A percentile compares a stretch with the other conserved stretches of the same genome.
These are phyloP conservation scores for Zaprionus africanus DNA, from an alignment of 1,140 invertebrate species.

Conservation along the genomic window DNA sequence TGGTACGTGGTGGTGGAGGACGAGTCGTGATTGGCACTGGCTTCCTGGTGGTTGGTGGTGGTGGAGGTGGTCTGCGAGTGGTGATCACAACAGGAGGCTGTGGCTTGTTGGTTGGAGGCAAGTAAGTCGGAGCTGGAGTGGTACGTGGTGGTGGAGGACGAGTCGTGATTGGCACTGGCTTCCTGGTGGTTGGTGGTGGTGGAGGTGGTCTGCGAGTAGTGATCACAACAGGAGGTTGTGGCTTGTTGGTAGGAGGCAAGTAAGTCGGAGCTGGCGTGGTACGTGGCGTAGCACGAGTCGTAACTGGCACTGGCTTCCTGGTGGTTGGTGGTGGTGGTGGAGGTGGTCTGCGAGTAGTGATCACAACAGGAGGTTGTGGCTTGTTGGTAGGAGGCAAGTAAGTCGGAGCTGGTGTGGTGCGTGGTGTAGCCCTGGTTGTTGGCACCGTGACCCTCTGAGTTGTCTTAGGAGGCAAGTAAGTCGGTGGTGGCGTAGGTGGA, in stretches of 20 bases:
- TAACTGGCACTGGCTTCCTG: too few relatives aligned
- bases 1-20: conserved; percentile 22
- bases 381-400: conserved; percentile 56
- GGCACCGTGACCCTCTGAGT: conserved; percentile 23
- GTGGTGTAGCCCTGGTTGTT: conserved; percentile 33
- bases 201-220: conserved; percentile 28
- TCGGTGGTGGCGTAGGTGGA: conserved; percentile 50
- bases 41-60: conserved; percentile 44
- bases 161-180: conserved; percentile 29
- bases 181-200: conserved; percentile 46
- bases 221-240: conserved; percentile 47
- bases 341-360: conserved; percentile 27
- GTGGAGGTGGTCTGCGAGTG: conserved; percentile 31
- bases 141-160: conserved; percentile 36
- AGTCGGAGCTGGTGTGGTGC: conserved; percentile 47
- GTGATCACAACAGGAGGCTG: conserved; percentile 27
- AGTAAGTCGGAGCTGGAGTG: conserved; percentile 38
- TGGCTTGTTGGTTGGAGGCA: conserved; percentile 53
- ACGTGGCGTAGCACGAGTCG: conserved; percentile 26
- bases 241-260: conserved; percentile 52
- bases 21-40: conserved; percentile 48
- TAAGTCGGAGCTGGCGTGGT: conserved; percentile 53
- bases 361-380: conserved; percentile 49
- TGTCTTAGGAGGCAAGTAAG: conserved; percentile 62
- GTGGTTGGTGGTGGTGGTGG: conserved; percentile 44